Base-by-base conservation (phyloP, 2,797 vertebrate genomes). In the Gobio occitaniae region DNA sequence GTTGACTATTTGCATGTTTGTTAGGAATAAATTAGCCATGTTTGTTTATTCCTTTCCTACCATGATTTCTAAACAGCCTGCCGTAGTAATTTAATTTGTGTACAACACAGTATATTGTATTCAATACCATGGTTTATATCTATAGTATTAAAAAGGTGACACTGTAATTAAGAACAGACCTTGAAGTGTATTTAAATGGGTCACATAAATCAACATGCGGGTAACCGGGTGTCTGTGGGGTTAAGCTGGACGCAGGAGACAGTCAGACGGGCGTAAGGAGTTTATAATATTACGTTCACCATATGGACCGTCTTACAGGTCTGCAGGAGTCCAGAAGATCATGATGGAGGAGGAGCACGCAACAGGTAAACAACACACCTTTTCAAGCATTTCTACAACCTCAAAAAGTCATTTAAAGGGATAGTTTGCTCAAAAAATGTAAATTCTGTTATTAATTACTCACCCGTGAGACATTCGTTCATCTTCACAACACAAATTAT, bases 281-380 rank as follows among this genome's bases (percentile, higher is more conserved):
- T 74, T 82, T 82, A 82, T 63, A 74, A 63, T 50, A 76, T 76
- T 66, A 83, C 4, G 10, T 32, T 50, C 32, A 54, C 82, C 82
- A 83, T 83, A 83, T 83, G 82, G 59, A 75, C 80, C 29, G 69
- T 63, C 41, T 82, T 19, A 84, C 74, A 29, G 21, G 47, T 41
- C 74, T 41, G 63, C 74, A 56, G 48, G 82, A 19, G 72, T 47
- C 32, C 83, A 78, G 63, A 48, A 70, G 82, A 84, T 78, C 72
- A 70, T 47, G 63, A 50, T 36, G 21, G 74, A 78, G 21, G 74
- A 78, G 65, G 75, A 68, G 63, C 59, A 66, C 15, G 1, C 47
- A 2, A 66, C 71, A 25, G 61, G n/a, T 59, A 69, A 21, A 74
- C 38, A 6, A 78, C 41, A 44, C 56, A 36, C 6, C 54, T 8